These are phyloP conservation scores for Ctenopoma kingsleyae DNA, from an alignment of 2,797 vertebrate species.

Conservation along the genomic window DNA sequence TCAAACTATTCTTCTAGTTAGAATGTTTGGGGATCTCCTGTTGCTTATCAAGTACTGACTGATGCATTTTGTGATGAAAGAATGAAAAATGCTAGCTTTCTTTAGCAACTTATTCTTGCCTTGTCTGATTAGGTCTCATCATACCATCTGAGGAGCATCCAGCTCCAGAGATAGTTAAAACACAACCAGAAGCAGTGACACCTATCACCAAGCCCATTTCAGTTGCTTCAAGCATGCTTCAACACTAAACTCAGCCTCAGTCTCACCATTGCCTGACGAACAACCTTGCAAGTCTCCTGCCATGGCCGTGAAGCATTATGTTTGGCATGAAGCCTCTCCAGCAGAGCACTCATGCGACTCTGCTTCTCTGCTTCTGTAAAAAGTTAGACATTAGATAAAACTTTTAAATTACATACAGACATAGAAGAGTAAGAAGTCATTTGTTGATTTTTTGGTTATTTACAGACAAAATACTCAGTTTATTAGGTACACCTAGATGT, in stretches of 20 bases:
- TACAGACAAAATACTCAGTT: too few species aligned
- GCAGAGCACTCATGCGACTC: constrained; percentile 90
- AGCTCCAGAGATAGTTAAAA: background rate
- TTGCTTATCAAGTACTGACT: background rate
- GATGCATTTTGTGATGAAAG: background rate
- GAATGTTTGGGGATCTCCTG: background rate
- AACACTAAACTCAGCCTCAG: background rate
- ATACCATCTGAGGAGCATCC: background rate
- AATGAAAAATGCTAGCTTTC: background rate
- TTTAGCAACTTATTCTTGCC: background rate
- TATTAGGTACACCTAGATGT: too few species aligned
- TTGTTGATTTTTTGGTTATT: too few species aligned
- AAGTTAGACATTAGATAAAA: background rate
- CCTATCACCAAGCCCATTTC: background rate
- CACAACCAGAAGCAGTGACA: background rate
- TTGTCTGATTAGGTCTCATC: background rate
- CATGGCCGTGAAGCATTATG: constrained; percentile 94
- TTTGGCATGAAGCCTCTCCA: constrained; percentile 94
- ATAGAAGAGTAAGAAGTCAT: background rate
- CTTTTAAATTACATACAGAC: background rate
- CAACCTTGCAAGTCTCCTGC: constrained; percentile 97
- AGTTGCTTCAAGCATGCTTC: background rate
- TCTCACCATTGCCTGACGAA: constrained; percentile 97
- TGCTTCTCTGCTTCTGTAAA: constrained; percentile 91
- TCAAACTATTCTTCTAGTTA: background rate